Evolutionary conservation across 2,888 invertebrate genomes (phyloP).

Genomic region (Tholera decimalis): DNA sequence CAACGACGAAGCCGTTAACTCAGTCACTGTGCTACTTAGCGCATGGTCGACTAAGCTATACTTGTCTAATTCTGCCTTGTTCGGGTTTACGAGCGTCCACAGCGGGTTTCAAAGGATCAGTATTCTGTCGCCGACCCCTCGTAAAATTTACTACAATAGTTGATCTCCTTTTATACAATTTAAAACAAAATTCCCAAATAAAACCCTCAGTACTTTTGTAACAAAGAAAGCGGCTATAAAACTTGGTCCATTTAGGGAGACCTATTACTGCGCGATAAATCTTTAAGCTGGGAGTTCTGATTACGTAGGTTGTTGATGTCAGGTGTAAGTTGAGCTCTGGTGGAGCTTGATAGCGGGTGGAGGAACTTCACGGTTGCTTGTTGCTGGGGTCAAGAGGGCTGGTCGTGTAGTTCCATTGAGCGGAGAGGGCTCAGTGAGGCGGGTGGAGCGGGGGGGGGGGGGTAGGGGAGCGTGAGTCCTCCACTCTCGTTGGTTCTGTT

Average conservation of each 20-base stretch:
- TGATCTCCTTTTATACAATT: conserved; percentile 67
- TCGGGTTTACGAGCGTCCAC: conserved; percentile 57
- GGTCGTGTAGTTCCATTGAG: conserved; percentile 66
- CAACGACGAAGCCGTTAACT: background rate
- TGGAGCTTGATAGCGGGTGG: conserved; percentile 31
- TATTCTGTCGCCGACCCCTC: conserved; percentile 58
- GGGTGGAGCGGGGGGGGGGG: conserved; percentile 37
- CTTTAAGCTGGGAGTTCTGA: conserved; percentile 57
- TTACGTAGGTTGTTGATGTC: conserved; percentile 59
- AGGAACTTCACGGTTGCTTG: conserved; percentile 32
- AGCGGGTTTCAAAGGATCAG: conserved; percentile 46
- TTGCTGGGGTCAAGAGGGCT: conserved; percentile 56
- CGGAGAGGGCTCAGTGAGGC: conserved; percentile 54
- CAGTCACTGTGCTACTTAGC: background rate
- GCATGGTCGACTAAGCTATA: background rate
- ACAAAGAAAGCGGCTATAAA: conserved; percentile 69
- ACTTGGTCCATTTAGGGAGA: conserved; percentile 58
- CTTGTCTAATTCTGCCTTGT: background rate
- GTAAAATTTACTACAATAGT: conserved; percentile 66
- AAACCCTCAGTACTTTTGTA: conserved; percentile 67
- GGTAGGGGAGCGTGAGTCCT: conserved; percentile 35
- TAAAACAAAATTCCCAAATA: conserved; percentile 68
- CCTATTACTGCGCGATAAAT: conserved; percentile 47
- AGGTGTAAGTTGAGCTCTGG: conserved; percentile 52
- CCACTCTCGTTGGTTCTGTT: conserved; percentile 58